These are phyloP conservation scores for Paratilapia polleni DNA, from an alignment of 2,113 vertebrate genomes.

Conservation along the genomic window DNA sequence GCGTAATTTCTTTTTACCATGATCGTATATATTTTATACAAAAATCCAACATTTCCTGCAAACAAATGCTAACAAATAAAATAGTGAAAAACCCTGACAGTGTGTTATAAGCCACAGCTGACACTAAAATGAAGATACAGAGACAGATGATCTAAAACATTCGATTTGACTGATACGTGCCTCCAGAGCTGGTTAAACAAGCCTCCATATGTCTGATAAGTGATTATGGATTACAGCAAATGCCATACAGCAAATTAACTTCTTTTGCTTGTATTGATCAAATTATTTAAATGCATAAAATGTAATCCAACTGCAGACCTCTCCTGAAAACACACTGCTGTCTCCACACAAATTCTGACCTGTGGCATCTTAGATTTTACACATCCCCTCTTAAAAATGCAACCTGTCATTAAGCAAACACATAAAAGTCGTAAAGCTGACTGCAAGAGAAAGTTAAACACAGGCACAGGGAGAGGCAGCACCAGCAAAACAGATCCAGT, in stretches of 20 bases:
- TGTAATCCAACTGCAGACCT: not conserved
- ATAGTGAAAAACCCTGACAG: no score
- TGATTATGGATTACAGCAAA: not conserved
- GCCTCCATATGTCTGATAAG: not conserved
- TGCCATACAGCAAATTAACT: not conserved
- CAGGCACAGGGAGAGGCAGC: slow-evolving; percentile 30
- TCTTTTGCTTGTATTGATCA: not conserved
- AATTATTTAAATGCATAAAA: slow-evolving; percentile 2
- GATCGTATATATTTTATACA: no score
- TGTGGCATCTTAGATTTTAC: slow-evolving; percentile 34
- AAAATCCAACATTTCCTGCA: no score
- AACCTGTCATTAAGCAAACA: slow-evolving; percentile 61
- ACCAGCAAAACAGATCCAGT: slow-evolving; percentile 22
- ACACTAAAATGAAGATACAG: not conserved
- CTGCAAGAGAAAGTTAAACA: slow-evolving; percentile 54
- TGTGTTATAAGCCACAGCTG: not conserved
- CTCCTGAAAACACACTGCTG: not conserved
- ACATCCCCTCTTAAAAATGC: slow-evolving; percentile 35
- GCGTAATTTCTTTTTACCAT: not conserved
- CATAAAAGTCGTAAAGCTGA: slow-evolving; percentile 55
- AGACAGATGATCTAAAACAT: not conserved
- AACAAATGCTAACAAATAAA: not conserved
- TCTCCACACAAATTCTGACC: slow-evolving; percentile 11
- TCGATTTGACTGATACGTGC: no score
- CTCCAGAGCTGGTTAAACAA: not conserved